Evolutionary conservation across 2,113 vertebrate species (phyloP).

Genomic region (Agelaius tricolor): DNA sequence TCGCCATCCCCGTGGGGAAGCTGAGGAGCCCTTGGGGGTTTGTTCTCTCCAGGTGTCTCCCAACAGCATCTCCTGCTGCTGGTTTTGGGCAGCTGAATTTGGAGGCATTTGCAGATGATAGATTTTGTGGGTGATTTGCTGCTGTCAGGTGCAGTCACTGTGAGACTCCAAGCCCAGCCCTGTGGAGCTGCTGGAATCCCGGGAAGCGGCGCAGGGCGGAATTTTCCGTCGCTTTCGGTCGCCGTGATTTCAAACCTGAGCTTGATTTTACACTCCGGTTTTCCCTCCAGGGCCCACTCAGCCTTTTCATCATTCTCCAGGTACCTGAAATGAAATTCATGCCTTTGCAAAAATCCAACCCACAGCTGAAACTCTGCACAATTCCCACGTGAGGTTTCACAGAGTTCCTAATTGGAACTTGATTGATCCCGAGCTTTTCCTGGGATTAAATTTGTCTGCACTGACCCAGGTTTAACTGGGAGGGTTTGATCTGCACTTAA

Average conservation of each 20-base stretch:
- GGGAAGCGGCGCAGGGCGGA: rapidly evolving
- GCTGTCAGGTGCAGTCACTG: background rate
- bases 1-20: rapidly evolving
- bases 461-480: background rate
- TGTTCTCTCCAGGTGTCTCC: background rate
- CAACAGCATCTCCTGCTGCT: background rate
- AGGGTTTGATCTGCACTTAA: background rate
- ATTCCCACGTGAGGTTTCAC: background rate
- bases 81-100: background rate
- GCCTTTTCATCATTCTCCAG: background rate
- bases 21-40: rapidly evolving
- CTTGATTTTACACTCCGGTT: background rate
- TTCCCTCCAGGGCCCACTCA: background rate
- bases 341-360: background rate
- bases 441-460: background rate
- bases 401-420: constrained; percentile 12
- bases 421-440: background rate
- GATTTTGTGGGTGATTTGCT: background rate
- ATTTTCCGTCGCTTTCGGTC: background rate
- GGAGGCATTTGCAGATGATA: background rate
- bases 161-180: background rate
- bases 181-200: background rate
- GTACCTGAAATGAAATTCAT: background rate
- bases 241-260: background rate
- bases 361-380: background rate